Evolutionary conservation across 2,797 vertebrate species (phyloP), one percentile per base, ranked within the genome.

Genomic region (Lepus townsendii): DNA sequence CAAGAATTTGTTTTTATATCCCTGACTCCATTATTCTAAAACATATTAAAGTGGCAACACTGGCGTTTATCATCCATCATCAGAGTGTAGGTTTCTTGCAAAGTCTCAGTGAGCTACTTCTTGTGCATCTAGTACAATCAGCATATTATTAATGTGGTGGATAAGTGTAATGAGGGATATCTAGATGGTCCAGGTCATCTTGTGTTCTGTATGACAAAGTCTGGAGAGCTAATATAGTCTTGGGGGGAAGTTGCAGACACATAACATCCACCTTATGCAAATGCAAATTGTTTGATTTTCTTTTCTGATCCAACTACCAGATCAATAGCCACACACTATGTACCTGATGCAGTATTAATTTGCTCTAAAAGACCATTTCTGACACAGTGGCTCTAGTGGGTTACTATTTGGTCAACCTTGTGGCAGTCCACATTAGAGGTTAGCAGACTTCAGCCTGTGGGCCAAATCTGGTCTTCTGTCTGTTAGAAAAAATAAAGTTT

Each of bases 401-500:
- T 27, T 69, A 32, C 38, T 57, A 7, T 88, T 91, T 57, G 52
- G 38, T 73, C 24, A 52, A 88, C n/a, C 16, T 79, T 66, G 66
- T 90, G 71, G 8, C 9, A 24, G 12, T 75, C 42, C 32, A 69
- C 42, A 60, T 80, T 5, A 20, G 16, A 57, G 42, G 6, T 35
- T 54, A 87, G 57, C 24, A 75, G n/a, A 79, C 2, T 27, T 14
- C 27, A 50, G 14, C 17, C 60, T 32, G 7, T 63, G 47, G 8
- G 24, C 19, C 60, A 82, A 72, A 78, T 77, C 17, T 12, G 32
- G 35, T 24, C 42, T 71, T 27, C 26, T 95, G 26, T 8, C 12
- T 94, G 11, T 54, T 92, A 83, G 83, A 65, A 22, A 87, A 71
- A 80, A 50, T 83, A 63, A 52, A 73, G 47, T 86, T 90, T 87